These are phyloP conservation scores for Diplazon laetatorius DNA, from an alignment of 2,888 invertebrate genomes.

Conservation along the genomic window DNA sequence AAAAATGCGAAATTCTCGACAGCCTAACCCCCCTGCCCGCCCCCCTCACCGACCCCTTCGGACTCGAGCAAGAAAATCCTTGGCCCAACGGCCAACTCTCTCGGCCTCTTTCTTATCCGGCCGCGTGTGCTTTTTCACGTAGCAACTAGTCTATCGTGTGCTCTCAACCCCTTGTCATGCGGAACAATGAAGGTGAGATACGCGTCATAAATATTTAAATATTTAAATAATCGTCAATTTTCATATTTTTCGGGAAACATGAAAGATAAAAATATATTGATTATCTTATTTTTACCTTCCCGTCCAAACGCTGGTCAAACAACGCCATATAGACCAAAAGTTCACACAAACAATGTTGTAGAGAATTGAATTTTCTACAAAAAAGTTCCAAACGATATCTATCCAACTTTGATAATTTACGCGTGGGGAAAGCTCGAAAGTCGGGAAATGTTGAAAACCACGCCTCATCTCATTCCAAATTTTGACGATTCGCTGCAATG, in stretches of 20 bases:
- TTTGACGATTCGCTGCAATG: no score
- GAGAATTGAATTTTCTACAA: no score
- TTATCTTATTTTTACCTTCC: no score
- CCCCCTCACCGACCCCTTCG: constrained; percentile 33
- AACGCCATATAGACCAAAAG: no score
- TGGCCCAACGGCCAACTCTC: constrained; percentile 53
- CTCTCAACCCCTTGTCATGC: background rate
- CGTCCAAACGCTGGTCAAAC: no score
- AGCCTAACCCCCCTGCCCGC: no score
- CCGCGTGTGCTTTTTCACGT: constrained; percentile 46
- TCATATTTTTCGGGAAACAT: background rate
- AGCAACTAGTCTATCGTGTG: constrained; percentile 10
- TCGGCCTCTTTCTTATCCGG: constrained; percentile 54
- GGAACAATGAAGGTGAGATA: background rate
- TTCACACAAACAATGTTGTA: no score
- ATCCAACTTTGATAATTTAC: no score
- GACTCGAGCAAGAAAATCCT: constrained; percentile 56
- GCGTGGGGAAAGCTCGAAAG: no score
- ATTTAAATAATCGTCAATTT: constrained; percentile 27
- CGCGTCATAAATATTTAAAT: constrained; percentile 42
- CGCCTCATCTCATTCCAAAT: no score
- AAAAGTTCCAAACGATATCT: no score
- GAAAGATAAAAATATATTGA: background rate
- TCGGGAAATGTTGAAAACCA: no score
- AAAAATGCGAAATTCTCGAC: constrained; percentile 39